phyloP scores from a whole-genome alignment of 2,888 invertebrate species.

The Iphiclides podalirius region DNA sequence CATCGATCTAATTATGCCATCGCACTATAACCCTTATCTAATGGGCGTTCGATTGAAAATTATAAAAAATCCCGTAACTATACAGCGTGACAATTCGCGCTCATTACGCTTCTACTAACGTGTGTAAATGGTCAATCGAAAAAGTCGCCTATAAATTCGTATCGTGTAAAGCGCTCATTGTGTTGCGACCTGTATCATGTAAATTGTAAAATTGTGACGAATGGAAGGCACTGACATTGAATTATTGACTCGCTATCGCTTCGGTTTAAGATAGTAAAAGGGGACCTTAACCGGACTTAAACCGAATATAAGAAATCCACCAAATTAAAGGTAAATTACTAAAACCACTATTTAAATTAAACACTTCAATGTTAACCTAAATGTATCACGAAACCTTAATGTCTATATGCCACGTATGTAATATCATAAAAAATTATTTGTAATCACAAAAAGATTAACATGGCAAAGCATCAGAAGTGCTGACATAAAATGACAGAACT shows the following conservation, averaged over 20 bases:
- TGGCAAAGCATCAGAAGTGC: no score
- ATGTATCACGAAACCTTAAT: constrained; percentile 20
- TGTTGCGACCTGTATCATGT: constrained; percentile 1
- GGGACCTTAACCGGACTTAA: no score
- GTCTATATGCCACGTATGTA: constrained; percentile 20
- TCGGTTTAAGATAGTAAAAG: background rate
- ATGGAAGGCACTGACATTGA: constrained; percentile 21
- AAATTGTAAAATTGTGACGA: constrained; percentile 8
- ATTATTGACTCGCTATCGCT: background rate
- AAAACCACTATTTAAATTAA: background rate
- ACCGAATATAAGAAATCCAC: no score
- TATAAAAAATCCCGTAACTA: background rate
- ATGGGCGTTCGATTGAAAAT: background rate
- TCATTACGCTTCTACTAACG: background rate
- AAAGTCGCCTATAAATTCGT: constrained; percentile 20
- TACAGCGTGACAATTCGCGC: background rate
- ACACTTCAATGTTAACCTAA: constrained; percentile 6
- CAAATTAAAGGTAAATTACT: no score
- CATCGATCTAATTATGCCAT: background rate
- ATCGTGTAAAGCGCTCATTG: constrained; percentile 12
- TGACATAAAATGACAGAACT: no score
- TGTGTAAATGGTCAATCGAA: constrained; percentile 18
- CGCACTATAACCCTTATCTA: background rate
- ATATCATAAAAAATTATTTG: constrained; percentile 16
- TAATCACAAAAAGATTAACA: no score